A percentile compares a stretch with the other conserved stretches of the same genome.
Evolutionary conservation across 2,888 invertebrate genomes (phyloP).

Genomic region (Embidobia sp.): DNA sequence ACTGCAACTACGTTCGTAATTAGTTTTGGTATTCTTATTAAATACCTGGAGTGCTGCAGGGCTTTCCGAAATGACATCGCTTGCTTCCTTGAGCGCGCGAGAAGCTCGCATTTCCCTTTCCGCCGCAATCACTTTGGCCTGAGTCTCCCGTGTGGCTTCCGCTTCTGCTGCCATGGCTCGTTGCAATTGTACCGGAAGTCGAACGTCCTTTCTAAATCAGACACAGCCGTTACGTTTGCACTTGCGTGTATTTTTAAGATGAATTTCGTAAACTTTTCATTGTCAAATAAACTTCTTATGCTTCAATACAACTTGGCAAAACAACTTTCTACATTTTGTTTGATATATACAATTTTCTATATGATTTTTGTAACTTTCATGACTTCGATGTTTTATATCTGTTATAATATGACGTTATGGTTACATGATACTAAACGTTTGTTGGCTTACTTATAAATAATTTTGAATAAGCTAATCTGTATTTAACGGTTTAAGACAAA

Average conservation of each 20-base stretch:
- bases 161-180: constrained; percentile 93
- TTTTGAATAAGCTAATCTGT: no score
- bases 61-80: constrained; percentile 91
- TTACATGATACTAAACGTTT: no score
- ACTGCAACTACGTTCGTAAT: constrained; percentile 50
- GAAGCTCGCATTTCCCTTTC: constrained; percentile 95
- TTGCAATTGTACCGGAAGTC: constrained; percentile 89
- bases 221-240: constrained; percentile 63
- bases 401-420: no score
- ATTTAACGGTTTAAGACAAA: no score
- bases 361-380: no score
- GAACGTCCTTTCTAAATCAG: constrained; percentile 88
- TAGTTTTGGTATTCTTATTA: constrained; percentile 60
- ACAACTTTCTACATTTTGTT: constrained; percentile 29
- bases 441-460: no score
- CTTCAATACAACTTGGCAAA: constrained; percentile 30
- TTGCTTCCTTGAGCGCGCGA: constrained; percentile 91
- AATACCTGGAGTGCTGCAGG: constrained; percentile 89
- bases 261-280: constrained; percentile 47
- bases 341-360: constrained; percentile 15
- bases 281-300: constrained; percentile 41
- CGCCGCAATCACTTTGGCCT: constrained; percentile 89
- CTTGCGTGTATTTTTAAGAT: constrained; percentile 31
- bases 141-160: constrained; percentile 90
- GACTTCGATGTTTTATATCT: no score